phyloP scores from a whole-genome alignment of 2,797 vertebrate species.

The Eupleurogrammus muticus region DNA sequence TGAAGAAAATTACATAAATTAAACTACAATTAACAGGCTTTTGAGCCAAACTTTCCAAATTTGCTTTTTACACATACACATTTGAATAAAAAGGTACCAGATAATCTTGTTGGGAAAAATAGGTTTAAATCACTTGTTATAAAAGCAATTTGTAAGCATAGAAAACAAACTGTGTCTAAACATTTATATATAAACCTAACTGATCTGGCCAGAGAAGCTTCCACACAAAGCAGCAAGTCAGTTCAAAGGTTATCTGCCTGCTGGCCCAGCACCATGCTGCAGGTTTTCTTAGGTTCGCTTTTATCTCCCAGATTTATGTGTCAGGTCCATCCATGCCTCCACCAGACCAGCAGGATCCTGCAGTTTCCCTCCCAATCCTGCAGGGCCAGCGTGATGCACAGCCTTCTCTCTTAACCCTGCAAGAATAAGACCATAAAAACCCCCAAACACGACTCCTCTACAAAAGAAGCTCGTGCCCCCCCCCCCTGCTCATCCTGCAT shows the following conservation, averaged over 20 bases:
- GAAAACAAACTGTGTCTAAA: too few species aligned
- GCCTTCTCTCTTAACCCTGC: background rate
- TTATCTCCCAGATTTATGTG: conserved; percentile 44
- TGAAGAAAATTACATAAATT: too few species aligned
- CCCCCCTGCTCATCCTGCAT: background rate
- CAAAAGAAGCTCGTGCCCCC: background rate
- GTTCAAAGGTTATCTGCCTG: conserved; percentile 50
- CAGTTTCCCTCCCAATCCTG: conserved; percentile 20
- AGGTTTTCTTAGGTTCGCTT: conserved; percentile 26
- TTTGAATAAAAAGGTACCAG: too few species aligned
- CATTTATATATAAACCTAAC: background rate
- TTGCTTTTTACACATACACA: too few species aligned
- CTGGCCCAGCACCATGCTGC: conserved; percentile 14
- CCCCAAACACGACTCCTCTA: background rate
- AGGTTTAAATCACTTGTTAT: background rate
- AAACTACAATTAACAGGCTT: too few species aligned
- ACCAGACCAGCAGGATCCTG: conserved; percentile 48
- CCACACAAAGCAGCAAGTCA: background rate
- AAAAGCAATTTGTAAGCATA: background rate
- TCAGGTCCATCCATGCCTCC: conserved; percentile 17
- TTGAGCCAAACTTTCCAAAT: too few species aligned
- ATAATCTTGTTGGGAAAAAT: background rate
- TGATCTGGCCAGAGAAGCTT: background rate
- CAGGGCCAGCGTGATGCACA: conserved; percentile 26
- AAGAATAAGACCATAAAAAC: background rate